phyloP scores from a whole-genome alignment of 2,113 vertebrate species.

The Amphiprion ocellaris region DNA sequence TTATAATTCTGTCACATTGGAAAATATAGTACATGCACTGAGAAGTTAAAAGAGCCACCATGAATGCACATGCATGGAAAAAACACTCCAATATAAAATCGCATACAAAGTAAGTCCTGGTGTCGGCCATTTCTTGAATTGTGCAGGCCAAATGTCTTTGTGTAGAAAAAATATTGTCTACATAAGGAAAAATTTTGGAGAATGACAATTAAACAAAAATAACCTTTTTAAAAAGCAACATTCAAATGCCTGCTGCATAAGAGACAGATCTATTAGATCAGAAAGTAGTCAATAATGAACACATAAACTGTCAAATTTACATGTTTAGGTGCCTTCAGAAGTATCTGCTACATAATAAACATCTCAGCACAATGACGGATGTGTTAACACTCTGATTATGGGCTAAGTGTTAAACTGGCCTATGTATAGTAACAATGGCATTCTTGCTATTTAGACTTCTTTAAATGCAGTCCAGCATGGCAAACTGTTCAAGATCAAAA shows the following conservation, averaged over 20 bases:
- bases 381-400: constrained; percentile 67
- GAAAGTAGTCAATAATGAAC: background rate
- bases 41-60: background rate
- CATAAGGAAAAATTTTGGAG: background rate
- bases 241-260: background rate
- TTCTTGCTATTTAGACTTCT: constrained; percentile 40
- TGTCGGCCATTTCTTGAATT: background rate
- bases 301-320: constrained; percentile 4
- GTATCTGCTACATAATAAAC: constrained; percentile 44
- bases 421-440: constrained; percentile 45
- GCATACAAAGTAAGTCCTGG: background rate
- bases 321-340: background rate
- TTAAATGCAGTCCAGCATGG: constrained; percentile 35
- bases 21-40: background rate
- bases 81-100: background rate
- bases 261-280: background rate
- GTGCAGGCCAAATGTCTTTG: background rate
- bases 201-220: too few species aligned
- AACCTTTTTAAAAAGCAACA: too few species aligned
- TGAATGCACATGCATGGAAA: background rate
- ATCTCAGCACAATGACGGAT: constrained; percentile 39
- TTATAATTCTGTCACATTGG: background rate
- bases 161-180: background rate
- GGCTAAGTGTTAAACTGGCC: constrained; percentile 34
- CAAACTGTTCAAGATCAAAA: constrained; percentile 22